phyloP scores from a whole-genome alignment of 2,113 vertebrate genomes.

The Cyanoderma ruficeps region DNA sequence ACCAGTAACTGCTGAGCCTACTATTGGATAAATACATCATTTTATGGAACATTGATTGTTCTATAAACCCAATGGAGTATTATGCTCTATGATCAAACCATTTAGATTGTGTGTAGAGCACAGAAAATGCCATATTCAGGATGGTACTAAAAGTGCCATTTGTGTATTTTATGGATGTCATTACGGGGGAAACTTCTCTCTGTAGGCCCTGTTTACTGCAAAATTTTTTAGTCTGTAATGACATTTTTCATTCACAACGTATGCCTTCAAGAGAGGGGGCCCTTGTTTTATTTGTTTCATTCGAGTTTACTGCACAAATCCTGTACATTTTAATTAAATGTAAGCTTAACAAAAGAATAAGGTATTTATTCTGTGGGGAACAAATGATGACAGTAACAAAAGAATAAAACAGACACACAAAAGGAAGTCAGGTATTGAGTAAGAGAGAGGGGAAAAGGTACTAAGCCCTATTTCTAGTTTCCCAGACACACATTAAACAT shows the following conservation, averaged over 20 bases:
- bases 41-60: conserved; percentile 93
- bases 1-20: conserved; percentile 82
- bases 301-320: conserved; percentile 83
- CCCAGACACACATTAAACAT: conserved; percentile 50
- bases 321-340: conserved; percentile 90
- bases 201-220: conserved; percentile 85
- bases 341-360: conserved; percentile 86
- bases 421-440: conserved; percentile 62
- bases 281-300: conserved; percentile 88
- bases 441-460: conserved; percentile 33
- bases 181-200: conserved; percentile 86
- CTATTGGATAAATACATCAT: conserved; percentile 92
- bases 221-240: conserved; percentile 87
- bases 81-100: conserved; percentile 90
- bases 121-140: conserved; percentile 91
- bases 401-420: conserved; percentile 50
- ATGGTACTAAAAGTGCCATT: conserved; percentile 89
- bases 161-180: conserved; percentile 89
- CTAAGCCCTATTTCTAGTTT: conserved; percentile 25
- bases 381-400: conserved; percentile 68
- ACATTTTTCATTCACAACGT: conserved; percentile 90
- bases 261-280: conserved; percentile 86
- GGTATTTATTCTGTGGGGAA: conserved; percentile 78
- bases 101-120: conserved; percentile 89
- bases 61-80: conserved; percentile 89